phyloP scores from a whole-genome alignment of 2,888 invertebrate genomes.

The Mantis religiosa region DNA sequence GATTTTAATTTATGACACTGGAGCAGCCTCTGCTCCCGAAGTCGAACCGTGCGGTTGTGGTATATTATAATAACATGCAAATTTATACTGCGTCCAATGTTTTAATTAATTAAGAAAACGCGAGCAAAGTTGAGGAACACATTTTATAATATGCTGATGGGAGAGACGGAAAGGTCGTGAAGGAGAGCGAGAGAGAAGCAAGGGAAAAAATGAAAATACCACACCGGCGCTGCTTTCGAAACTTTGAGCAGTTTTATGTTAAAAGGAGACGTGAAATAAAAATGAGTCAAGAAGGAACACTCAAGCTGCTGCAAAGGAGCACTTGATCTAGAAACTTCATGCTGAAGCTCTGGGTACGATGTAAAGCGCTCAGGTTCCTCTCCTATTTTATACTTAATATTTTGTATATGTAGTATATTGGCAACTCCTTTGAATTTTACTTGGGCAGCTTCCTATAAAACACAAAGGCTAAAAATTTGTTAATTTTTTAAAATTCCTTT shows the following conservation, averaged over 20 bases:
- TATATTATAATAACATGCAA: conserved; percentile 20
- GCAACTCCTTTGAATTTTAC: too few species aligned
- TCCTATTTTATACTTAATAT: too few species aligned
- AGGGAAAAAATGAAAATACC: not conserved
- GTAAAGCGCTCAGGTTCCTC: too few species aligned
- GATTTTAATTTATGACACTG: conserved; percentile 16
- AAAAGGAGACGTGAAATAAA: not conserved
- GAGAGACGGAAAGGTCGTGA: not conserved
- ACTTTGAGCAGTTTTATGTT: not conserved
- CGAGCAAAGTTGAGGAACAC: conserved; percentile 13
- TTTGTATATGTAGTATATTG: too few species aligned
- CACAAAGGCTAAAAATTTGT: too few species aligned
- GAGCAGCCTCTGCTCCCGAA: not conserved
- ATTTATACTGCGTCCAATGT: conserved; percentile 24
- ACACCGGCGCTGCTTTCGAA: not conserved
- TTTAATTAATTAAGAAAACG: conserved; percentile 26
- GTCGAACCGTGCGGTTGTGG: not conserved
- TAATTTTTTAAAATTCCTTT: too few species aligned
- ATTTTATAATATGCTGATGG: conserved; percentile 15
- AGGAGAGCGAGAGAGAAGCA: not conserved
- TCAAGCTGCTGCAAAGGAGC: not conserved
- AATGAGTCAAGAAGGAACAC: not conserved
- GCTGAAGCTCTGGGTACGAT: too few species aligned
- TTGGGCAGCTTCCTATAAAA: too few species aligned
- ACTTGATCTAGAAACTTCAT: too few species aligned